Conservation (phyloP, 1,140 invertebrate genomes). For the Saccostrea glomerata region DNA sequence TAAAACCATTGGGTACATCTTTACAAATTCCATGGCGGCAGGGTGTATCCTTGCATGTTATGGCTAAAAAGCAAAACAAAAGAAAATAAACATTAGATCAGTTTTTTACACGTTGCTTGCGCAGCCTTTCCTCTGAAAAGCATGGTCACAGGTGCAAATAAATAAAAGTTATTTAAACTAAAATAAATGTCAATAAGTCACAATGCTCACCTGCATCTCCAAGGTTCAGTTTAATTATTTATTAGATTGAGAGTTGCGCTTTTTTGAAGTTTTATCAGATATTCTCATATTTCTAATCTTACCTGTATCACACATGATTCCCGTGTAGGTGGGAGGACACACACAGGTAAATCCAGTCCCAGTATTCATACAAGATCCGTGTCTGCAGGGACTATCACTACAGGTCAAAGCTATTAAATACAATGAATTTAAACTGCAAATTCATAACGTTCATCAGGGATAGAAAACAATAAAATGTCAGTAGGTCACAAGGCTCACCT, state of each 20-base stretch:
- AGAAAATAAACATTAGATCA: not conserved
- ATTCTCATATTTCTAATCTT: not conserved
- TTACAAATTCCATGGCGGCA: not conserved
- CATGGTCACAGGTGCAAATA: no score
- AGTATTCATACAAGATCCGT: not conserved
- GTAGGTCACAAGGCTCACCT: no score
- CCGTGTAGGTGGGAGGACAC: not conserved
- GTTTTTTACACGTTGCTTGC: no score
- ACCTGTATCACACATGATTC: not conserved
- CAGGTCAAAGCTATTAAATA: not conserved
- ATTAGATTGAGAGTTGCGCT: no score
- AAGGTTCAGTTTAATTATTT: no score
- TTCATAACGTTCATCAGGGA: no score
- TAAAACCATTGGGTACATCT: not conserved
- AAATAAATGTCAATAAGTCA: no score
- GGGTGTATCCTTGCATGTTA: not conserved
- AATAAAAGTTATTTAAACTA: no score
- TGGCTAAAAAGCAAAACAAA: not conserved
- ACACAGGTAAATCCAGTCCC: not conserved
- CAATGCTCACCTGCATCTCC: no score
- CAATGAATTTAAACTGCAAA: no score
- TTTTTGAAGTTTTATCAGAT: no score
- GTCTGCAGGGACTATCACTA: not conserved
- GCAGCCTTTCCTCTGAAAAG: not conserved
- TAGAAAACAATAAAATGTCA: no score